These are phyloP conservation scores for Oriolus oriolus DNA, from an alignment of 2,113 vertebrate genomes.

Conservation along the genomic window DNA sequence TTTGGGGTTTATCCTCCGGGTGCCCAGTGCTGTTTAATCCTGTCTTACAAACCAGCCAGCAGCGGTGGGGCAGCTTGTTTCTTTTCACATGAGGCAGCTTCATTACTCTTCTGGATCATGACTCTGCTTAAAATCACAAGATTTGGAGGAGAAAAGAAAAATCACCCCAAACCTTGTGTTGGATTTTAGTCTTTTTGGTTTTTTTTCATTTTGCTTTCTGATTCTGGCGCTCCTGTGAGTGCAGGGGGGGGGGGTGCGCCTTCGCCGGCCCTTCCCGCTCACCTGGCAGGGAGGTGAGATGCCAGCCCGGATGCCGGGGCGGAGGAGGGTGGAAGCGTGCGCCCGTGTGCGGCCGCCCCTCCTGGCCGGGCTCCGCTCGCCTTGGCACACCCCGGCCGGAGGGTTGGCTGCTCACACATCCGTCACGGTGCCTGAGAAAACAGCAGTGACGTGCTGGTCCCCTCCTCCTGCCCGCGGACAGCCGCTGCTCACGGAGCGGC, in stretches of 20 bases:
- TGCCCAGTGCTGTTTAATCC: background rate
- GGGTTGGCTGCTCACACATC: background rate
- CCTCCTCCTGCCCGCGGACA: background rate
- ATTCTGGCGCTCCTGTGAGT: background rate
- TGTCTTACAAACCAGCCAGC: background rate
- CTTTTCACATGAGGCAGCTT: background rate
- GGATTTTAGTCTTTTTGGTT: background rate
- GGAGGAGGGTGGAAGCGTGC: background rate
- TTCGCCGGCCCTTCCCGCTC: accelerated
- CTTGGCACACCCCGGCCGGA: background rate
- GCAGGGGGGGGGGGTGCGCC: too few species aligned
- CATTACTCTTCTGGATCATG: background rate
- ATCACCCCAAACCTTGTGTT: background rate
- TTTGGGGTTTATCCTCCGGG: background rate
- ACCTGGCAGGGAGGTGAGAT: background rate
- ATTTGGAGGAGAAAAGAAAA: background rate
- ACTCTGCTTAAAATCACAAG: background rate
- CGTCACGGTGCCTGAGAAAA: background rate
- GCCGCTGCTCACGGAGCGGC: background rate
- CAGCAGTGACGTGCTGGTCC: background rate
- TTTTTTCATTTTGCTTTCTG: background rate
- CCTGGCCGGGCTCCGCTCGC: background rate
- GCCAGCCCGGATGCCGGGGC: accelerated
- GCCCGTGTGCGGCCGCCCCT: background rate
- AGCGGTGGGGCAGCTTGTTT: background rate